A percentile compares a stretch with the other conserved stretches of the same genome.
Evolutionary conservation across 2,797 vertebrate genomes (phyloP).

Genomic region (Chaunax sp.): DNA sequence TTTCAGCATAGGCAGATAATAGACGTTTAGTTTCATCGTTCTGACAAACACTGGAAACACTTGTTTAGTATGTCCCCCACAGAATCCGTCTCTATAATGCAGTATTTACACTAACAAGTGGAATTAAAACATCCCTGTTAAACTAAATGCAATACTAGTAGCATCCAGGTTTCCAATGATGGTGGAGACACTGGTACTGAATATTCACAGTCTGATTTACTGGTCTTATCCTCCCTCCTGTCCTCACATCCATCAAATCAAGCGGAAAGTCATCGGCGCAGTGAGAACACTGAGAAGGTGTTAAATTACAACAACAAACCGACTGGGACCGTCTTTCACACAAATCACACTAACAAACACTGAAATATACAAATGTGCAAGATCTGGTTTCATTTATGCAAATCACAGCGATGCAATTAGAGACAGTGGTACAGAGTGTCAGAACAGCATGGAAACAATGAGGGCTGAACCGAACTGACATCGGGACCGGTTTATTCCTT

Average conservation of each 20-base stretch:
- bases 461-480: no score
- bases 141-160: not conserved
- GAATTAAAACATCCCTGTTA: not conserved
- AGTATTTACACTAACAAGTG: not conserved
- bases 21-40: not conserved
- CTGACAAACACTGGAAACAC: not conserved
- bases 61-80: not conserved
- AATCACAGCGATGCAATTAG: constrained; percentile 43
- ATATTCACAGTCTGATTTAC: constrained; percentile 41
- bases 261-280: constrained; percentile 49
- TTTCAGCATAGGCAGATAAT: not conserved
- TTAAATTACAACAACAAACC: constrained; percentile 66
- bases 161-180: constrained; percentile 35
- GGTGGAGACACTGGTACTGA: constrained; percentile 1
- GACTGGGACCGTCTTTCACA: constrained; percentile 65
- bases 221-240: constrained; percentile 15
- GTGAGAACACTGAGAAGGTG: constrained; percentile 63
- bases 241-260: constrained; percentile 47
- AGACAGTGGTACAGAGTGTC: constrained; percentile 34
- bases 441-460: constrained; percentile 22
- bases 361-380: constrained; percentile 60
- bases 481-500: not conserved
- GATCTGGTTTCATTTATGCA: constrained; percentile 50
- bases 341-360: constrained; percentile 57
- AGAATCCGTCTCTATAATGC: not conserved